Evolutionary conservation across 1,140 invertebrate genomes (phyloP).

Genomic region (Calephelis virginiensis): DNA sequence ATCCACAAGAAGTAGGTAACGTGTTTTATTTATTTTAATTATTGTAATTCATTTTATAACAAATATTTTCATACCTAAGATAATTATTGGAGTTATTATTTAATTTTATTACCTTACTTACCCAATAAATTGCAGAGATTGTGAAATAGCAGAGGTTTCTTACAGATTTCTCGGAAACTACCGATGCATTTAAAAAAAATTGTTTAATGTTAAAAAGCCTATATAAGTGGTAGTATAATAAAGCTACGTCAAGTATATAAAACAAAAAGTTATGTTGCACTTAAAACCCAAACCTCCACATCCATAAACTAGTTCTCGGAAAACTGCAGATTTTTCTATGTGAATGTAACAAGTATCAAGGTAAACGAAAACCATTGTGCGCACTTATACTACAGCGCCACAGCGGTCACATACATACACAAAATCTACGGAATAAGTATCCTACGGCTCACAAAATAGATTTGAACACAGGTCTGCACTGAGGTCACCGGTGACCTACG

Average conservation of each 20-base stretch:
- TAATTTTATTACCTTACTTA: slow-evolving; percentile 2
- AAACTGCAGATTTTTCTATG: slow-evolving; percentile 38
- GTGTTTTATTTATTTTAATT: slow-evolving; percentile 42
- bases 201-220: background rate
- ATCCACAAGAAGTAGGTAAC: slow-evolving; percentile 38
- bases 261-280: slow-evolving; percentile 5
- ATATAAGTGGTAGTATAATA: slow-evolving; percentile 2
- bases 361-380: slow-evolving; percentile 43
- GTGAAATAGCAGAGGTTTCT: background rate
- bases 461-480: slow-evolving; percentile 42
- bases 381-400: slow-evolving; percentile 44
- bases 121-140: background rate
- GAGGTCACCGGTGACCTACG: slow-evolving; percentile 38
- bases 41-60: slow-evolving; percentile 41
- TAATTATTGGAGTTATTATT: slow-evolving; percentile 4
- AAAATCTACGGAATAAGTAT: slow-evolving; percentile 33
- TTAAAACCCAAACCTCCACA: slow-evolving; percentile 3
- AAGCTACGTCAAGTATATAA: background rate
- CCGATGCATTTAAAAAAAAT: background rate
- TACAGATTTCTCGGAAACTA: background rate
- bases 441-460: slow-evolving; percentile 39
- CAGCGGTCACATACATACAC: slow-evolving; percentile 41
- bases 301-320: background rate
- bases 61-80: slow-evolving; percentile 37
- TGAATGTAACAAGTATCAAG: slow-evolving; percentile 42